Evolutionary conservation across 1,140 invertebrate genomes (phyloP).

Genomic region (Drosophila tsacasi): DNA sequence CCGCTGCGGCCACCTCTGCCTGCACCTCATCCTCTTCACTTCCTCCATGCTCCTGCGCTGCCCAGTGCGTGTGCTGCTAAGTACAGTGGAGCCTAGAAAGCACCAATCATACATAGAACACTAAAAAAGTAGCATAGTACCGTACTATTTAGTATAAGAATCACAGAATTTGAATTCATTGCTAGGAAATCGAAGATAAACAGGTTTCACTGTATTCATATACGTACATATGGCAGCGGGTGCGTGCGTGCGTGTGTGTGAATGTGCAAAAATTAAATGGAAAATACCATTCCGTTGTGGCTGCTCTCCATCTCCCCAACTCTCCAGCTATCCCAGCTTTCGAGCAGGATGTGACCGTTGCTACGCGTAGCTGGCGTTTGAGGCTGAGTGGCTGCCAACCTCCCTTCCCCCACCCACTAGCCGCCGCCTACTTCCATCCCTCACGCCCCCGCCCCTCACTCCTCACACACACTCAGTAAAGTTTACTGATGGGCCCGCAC

Average conservation of each 20-base stretch:
- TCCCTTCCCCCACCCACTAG: neutral
- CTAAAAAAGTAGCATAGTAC: neutral
- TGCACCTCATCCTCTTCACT: conserved; percentile 14
- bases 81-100: conserved; percentile 7
- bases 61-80: conserved; percentile 45
- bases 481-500: conserved; percentile 28
- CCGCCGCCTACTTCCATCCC: neutral
- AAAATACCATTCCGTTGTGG: conserved; percentile 65
- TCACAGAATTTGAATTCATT: neutral
- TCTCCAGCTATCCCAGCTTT: conserved; percentile 16
- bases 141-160: neutral
- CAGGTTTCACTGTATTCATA: conserved; percentile 11
- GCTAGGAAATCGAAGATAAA: neutral
- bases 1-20: conserved; percentile 23
- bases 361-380: conserved; percentile 56
- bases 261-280: conserved; percentile 78
- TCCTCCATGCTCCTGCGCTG: conserved; percentile 25
- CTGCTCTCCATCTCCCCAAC: conserved; percentile 26
- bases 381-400: conserved; percentile 46
- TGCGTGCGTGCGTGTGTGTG: conserved; percentile 22
- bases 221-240: conserved; percentile 34
- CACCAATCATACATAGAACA: neutral
- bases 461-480: conserved; percentile 10
- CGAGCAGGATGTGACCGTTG: conserved; percentile 66
- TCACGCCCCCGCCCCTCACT: conserved; percentile 11